Conservation (phyloP, 1,140 invertebrate species). For the Sycobia sp. region DNA sequence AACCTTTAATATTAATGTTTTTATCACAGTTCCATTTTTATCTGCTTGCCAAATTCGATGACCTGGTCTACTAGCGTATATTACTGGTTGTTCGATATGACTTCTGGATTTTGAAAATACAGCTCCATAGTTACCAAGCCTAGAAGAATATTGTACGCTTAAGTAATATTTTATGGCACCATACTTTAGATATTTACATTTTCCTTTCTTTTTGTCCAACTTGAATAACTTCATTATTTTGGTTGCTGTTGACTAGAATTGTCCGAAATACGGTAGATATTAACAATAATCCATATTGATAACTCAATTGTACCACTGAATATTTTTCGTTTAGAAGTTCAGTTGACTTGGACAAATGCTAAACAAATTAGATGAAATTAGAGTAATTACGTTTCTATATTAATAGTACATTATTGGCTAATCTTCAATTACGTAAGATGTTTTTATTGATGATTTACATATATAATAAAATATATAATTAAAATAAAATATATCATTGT, state of each 20-base stretch:
- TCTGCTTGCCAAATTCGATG: constrained; percentile 82
- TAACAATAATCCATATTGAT: constrained; percentile 75
- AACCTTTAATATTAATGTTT: constrained; percentile 84
- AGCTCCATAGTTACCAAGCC: constrained; percentile 70
- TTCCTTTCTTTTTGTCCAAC: constrained; percentile 86
- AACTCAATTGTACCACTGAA: constrained; percentile 84
- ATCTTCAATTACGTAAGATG: too few relatives aligned
- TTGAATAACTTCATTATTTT: constrained; percentile 73
- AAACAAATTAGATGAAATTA: constrained; percentile 50
- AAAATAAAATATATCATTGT: too few relatives aligned
- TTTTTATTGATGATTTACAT: too few relatives aligned
- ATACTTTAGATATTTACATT: constrained; percentile 62
- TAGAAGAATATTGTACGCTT: constrained; percentile 47
- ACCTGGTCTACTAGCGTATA: constrained; percentile 79
- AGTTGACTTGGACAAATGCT: constrained; percentile 84
- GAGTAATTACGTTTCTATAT: too few relatives aligned
- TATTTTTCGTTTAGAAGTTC: constrained; percentile 83
- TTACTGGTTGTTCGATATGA: constrained; percentile 63
- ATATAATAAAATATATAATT: too few relatives aligned
- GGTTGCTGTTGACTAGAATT: constrained; percentile 74
- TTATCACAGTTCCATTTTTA: constrained; percentile 75
- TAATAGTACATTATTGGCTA: too few relatives aligned
- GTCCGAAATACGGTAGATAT: constrained; percentile 81
- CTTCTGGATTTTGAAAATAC: constrained; percentile 64
- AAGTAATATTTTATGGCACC: constrained; percentile 32